These are phyloP conservation scores for Oreochromis tanganicae DNA, from an alignment of 2,113 vertebrate genomes.

Conservation along the genomic window DNA sequence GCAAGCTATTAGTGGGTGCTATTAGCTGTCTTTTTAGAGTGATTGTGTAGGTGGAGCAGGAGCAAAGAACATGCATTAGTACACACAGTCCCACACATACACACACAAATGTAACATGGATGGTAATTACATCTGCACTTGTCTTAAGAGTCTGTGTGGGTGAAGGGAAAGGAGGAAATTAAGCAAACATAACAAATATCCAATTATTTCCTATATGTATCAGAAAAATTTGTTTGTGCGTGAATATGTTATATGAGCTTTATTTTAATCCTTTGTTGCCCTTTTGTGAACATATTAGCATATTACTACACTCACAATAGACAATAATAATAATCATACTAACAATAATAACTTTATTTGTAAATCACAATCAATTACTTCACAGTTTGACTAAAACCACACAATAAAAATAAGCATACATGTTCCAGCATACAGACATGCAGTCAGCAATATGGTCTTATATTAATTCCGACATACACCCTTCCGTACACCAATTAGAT, in stretches of 20 bases:
- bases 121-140: slow-evolving; percentile 36
- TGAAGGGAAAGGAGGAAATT: neutral
- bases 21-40: slow-evolving; percentile 37
- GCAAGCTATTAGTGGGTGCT: slow-evolving; percentile 33
- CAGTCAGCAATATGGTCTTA: neutral
- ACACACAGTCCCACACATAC: neutral
- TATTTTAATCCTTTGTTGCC: neutral
- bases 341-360: neutral
- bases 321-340: neutral
- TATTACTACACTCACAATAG: neutral
- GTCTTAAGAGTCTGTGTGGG: slow-evolving; percentile 38
- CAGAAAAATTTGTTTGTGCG: neutral
- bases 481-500: neutral
- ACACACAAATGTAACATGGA: neutral
- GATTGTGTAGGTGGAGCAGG: slow-evolving; percentile 18
- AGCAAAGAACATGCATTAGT: slow-evolving; percentile 24
- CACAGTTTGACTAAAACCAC: neutral
- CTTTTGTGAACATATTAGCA: neutral
- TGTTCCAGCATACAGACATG: neutral
- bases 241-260: neutral
- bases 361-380: neutral
- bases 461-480: neutral
- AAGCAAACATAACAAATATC: neutral
- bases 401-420: neutral
- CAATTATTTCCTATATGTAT: neutral